phyloP scores from a whole-genome alignment of 2,888 invertebrate species.

The Aleiodes testaceus region DNA sequence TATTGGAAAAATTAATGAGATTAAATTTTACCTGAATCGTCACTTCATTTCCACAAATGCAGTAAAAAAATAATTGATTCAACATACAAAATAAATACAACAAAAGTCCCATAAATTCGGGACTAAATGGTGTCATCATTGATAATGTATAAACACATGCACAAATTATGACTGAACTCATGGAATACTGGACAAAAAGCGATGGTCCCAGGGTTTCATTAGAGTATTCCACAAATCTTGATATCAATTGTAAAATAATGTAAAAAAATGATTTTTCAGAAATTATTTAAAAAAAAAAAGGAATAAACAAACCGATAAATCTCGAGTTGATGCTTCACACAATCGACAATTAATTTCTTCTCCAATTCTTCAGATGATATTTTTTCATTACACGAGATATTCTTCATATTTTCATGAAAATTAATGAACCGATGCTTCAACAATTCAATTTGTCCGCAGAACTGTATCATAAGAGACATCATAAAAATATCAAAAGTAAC shows the following conservation, averaged over 20 bases:
- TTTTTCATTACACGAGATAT: too few species aligned
- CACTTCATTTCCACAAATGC: slow-evolving; percentile 52
- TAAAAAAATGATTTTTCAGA: too few species aligned
- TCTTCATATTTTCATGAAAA: too few species aligned
- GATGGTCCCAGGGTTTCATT: not conserved
- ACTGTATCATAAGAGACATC: slow-evolving; percentile 7
- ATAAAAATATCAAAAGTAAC: slow-evolving; percentile 22
- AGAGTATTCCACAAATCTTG: too few species aligned
- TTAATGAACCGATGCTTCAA: too few species aligned
- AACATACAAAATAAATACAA: slow-evolving; percentile 44
- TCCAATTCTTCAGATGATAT: too few species aligned
- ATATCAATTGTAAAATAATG: too few species aligned
- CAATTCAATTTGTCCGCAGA: too few species aligned
- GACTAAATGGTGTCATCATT: not conserved
- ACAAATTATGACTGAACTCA: slow-evolving; percentile 21
- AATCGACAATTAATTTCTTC: too few species aligned
- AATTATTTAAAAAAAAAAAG: too few species aligned
- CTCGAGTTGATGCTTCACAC: too few species aligned
- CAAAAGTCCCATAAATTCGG: slow-evolving; percentile 4
- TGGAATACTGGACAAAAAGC: not conserved
- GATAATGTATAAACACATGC: slow-evolving; percentile 13
- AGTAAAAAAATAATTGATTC: slow-evolving; percentile 50
- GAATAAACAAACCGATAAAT: too few species aligned
- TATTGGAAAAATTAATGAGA: not conserved
- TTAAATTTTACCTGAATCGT: slow-evolving; percentile 44